These are phyloP conservation scores for Apamea sordens DNA, from an alignment of 2,888 invertebrate genomes.

Conservation along the genomic window DNA sequence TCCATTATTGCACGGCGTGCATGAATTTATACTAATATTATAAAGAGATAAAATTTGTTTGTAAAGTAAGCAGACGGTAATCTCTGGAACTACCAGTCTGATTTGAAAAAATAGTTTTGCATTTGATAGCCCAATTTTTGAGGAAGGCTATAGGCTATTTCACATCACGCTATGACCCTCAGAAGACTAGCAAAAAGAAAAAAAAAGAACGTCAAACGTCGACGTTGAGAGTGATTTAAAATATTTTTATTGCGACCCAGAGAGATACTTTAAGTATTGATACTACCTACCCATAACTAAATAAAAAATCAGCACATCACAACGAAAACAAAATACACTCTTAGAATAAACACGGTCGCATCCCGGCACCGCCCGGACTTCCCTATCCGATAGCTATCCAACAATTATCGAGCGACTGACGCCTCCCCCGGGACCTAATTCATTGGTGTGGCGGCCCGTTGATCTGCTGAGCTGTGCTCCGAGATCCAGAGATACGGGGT, in stretches of 20 bases:
- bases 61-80: too few species aligned
- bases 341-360: slow-evolving; percentile 7
- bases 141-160: too few species aligned
- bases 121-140: too few species aligned
- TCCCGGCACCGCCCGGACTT: slow-evolving; percentile 40
- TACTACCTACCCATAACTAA: background rate
- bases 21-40: too few species aligned
- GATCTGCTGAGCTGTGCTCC: slow-evolving; percentile 69
- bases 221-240: too few species aligned
- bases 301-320: background rate
- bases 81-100: too few species aligned
- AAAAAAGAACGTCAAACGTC: too few species aligned
- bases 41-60: too few species aligned
- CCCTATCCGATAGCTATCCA: slow-evolving; percentile 61
- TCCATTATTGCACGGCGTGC: too few species aligned
- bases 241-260: background rate
- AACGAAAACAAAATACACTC: slow-evolving; percentile 22
- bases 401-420: slow-evolving; percentile 66
- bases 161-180: too few species aligned
- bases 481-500: slow-evolving; percentile 58
- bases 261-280: background rate
- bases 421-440: slow-evolving; percentile 66
- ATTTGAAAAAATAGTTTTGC: too few species aligned
- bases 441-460: slow-evolving; percentile 63
- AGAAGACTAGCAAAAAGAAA: too few species aligned